A percentile compares a stretch with the other conserved stretches of the same genome.
phyloP scores from a whole-genome alignment of 2,888 invertebrate genomes.

The Xestoiulus laeticollis region DNA sequence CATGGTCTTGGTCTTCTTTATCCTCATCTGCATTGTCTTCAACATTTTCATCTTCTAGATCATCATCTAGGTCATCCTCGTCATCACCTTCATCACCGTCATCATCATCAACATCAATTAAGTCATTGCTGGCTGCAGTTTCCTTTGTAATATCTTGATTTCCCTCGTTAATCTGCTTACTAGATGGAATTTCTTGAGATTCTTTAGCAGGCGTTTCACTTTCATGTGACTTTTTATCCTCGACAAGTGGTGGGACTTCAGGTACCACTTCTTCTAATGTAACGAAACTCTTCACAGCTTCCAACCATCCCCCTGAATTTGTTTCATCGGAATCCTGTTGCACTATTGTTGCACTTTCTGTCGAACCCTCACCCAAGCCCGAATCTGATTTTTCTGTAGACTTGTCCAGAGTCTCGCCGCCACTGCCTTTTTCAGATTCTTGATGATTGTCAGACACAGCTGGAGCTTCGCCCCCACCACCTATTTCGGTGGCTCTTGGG shows the following conservation, averaged over 20 bases:
- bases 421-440: neutral
- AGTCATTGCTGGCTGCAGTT: neutral
- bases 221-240: neutral
- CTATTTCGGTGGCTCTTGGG: neutral
- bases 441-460: neutral
- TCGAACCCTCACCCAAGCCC: neutral
- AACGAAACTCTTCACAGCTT: neutral
- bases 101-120: neutral
- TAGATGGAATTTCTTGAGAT: neutral
- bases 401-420: neutral
- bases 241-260: neutral
- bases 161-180: neutral
- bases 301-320: neutral
- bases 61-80: slow-evolving; percentile 45
- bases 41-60: neutral
- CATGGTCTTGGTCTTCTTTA: neutral
- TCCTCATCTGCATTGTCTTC: neutral
- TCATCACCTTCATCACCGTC: slow-evolving; percentile 11
- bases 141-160: neutral
- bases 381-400: too few relatives aligned
- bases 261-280: neutral
- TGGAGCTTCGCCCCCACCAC: neutral
- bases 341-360: neutral
- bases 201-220: neutral
- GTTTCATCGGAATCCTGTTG: neutral